Evolutionary conservation across 2,888 invertebrate species (phyloP), one percentile per base, ranked within the genome.

Genomic region (Allacma fusca): DNA sequence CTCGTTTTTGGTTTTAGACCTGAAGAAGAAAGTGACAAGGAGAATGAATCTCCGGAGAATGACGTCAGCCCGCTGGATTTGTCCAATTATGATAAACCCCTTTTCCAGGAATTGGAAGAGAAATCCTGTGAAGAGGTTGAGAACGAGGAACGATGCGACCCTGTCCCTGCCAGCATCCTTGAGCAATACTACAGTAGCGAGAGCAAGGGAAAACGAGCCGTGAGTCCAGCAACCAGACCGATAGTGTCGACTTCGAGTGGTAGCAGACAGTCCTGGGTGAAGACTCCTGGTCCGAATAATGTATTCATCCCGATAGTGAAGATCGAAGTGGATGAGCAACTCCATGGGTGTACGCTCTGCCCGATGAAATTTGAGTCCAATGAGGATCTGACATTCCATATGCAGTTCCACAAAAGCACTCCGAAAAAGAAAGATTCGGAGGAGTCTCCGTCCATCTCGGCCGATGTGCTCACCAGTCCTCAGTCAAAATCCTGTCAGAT

Each of bases 401-500:
- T n/a, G 12, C 59, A 59, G 59, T 59, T 59, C n/a, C 59, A 59
- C 59, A 59, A 59, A n/a, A 59, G 12, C 5, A 19, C n/a, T 21
- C 59, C 59, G 19, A 19, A 7, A n/a, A 19, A 59, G 59, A 59
- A 59, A 21, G 19, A 59, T 19, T 19, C 59, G 19, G 59, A 23
- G 19, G n/a, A 59, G 7, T 23, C 12, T 19, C 7, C 23, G 19
- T n/a, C n/a, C n/a, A n/a, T n/a, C n/a, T 5, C 5, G 19, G 59
- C 7, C n/a, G 59, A 59, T n/a, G 19, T 59, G 59, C 7, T n/a
- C 59, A n/a, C 19, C 59, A 59, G 59, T 23, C 12, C 59, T 59
- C 23, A 7, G 59, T 59, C 59, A 59, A 59, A 59, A 23, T 59
- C n/a, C 59, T 59, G 19, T 59, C 59, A 59, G 59, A 59, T 23